Evolutionary conservation across 2,797 vertebrate genomes (phyloP), one percentile per base, ranked within the genome.

Genomic region (Lepilemur septentrionalis): DNA sequence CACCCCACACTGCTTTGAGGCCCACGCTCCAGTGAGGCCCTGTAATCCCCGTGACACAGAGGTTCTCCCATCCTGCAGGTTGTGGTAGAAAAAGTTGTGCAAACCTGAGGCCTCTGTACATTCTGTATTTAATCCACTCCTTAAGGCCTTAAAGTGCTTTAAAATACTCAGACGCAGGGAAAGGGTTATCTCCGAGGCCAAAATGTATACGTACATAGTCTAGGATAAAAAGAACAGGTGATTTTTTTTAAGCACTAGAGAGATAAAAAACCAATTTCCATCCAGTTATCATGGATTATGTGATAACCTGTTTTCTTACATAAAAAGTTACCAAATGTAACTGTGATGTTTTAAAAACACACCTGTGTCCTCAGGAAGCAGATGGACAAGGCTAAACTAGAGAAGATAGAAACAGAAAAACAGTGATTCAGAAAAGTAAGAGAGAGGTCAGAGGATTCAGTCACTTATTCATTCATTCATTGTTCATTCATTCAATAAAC

Each of bases 231-330:
- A 76, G 23, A 93, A 76, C 10, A 50, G 63, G 70, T 83, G 87
- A 43, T 15, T 69, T 28, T 85, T 94, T 93, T 84, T 79, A 91
- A 91, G 86, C 52, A 88, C 46, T 48, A 79, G 48, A 83, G 50
- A 52, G 48, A 82, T 15, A 8, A 90, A 95, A 86, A 52, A 4
- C 18, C 23, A 25, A 38, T 46, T 83, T 73, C 82, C 35, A 22
- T 11, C 52, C 11, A 12, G 13, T 52, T 70, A 88, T 22, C 57
- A 46, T 35, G 55, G 70, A 72, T 79, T 88, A 69, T 46, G 35
- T 63, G 65, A 38, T 41, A 41, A 70, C 46, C 14, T 84, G 65
- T 84, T 88, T 91, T 59, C 22, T 94, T 83, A 67, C 7, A 59
- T 32, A 69, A 23, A 88, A 25, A 93, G 78, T 65, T 69, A 87